Conservation (phyloP, 2,797 vertebrate species). For the Diceros bicornis region DNA sequence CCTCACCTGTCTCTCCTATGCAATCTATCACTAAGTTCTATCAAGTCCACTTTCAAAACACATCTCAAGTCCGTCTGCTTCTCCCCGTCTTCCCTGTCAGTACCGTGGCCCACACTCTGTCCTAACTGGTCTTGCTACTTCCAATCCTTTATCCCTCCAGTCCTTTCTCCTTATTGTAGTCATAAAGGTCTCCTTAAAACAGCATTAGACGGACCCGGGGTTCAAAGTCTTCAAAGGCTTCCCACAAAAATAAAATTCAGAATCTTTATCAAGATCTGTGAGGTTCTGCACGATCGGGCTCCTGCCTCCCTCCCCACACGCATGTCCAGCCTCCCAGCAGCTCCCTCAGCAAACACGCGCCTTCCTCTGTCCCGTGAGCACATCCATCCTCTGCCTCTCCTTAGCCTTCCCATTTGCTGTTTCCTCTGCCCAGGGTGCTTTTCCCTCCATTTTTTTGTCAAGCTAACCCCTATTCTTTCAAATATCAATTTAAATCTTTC, state of each 20-base stretch:
- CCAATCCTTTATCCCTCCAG: neutral
- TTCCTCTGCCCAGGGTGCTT: neutral
- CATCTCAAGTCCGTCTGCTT: neutral
- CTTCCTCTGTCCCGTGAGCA: neutral
- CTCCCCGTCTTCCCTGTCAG: neutral
- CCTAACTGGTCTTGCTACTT: neutral
- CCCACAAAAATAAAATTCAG: constrained; percentile 1
- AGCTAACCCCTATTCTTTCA: neutral
- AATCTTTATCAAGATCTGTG: neutral
- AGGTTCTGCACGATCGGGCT: neutral
- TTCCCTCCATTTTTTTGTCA: neutral
- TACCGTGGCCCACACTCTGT: no score
- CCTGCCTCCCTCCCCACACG: neutral
- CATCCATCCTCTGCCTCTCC: neutral
- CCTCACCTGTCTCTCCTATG: neutral
- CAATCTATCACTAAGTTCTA: neutral
- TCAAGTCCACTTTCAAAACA: neutral
- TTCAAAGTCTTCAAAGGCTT: neutral
- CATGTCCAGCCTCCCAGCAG: neutral
- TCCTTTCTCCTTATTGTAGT: neutral
- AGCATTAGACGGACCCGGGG: neutral
- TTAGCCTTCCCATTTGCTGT: neutral
- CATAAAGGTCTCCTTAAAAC: neutral
- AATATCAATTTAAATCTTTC: neutral
- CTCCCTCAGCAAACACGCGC: rapidly evolving